phyloP scores from a whole-genome alignment of 2,888 invertebrate genomes.

The Caenorhabditis sinica region DNA sequence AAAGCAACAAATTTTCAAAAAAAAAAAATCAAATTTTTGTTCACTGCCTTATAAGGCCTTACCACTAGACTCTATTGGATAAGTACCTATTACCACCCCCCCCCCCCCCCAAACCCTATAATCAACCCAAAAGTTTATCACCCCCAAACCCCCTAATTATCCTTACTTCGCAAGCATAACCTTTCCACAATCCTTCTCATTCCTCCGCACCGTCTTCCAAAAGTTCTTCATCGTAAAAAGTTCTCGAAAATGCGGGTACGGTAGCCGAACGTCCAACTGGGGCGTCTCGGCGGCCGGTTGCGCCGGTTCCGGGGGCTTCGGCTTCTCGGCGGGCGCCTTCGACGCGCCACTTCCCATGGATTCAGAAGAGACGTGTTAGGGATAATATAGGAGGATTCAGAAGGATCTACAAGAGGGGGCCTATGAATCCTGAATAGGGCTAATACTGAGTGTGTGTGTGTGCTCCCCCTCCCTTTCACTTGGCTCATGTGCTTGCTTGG shows the following conservation, averaged over 20 bases:
- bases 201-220: conserved; percentile 82
- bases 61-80: no score
- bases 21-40: no score
- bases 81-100: no score
- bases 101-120: no score
- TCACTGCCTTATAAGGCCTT: no score
- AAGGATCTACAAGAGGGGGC: no score
- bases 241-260: conserved; percentile 81
- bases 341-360: conserved; percentile 69
- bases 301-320: conserved; percentile 66
- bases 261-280: conserved; percentile 77
- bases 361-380: neutral
- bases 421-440: no score
- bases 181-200: conserved; percentile 80
- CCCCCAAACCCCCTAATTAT: neutral
- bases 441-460: no score
- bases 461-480: no score
- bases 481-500: no score
- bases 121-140: neutral
- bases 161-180: conserved; percentile 77
- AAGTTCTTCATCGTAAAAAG: conserved; percentile 83
- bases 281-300: conserved; percentile 70
- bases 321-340: conserved; percentile 56
- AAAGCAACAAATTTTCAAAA: no score
- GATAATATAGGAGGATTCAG: neutral